Conservation (phyloP, 1,140 invertebrate species). For the Cephus cinctus region DNA sequence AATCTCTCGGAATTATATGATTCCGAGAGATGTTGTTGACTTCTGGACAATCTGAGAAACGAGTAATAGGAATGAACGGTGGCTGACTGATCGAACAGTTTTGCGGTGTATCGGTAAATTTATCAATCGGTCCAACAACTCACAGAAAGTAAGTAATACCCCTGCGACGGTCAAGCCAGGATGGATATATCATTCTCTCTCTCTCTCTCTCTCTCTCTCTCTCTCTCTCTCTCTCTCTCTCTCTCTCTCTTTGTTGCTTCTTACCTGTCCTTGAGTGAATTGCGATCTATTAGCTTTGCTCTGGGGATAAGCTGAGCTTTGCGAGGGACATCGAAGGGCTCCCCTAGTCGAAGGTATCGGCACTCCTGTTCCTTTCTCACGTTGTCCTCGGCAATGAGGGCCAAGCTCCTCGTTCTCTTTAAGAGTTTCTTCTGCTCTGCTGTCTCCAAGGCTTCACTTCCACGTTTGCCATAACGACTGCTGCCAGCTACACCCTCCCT, state of each 20-base stretch:
- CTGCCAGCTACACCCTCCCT: slow-evolving; percentile 22
- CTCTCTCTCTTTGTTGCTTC: no score
- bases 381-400: slow-evolving; percentile 74
- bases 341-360: slow-evolving; percentile 35
- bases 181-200: no score
- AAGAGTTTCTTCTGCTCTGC: slow-evolving; percentile 60
- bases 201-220: no score
- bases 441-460: slow-evolving; percentile 34
- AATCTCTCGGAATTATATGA: slow-evolving; percentile 47
- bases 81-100: not conserved
- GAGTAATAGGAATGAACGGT: not conserved
- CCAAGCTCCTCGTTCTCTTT: slow-evolving; percentile 70
- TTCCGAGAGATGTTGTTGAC: slow-evolving; percentile 50
- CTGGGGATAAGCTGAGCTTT: slow-evolving; percentile 74
- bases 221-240: no score
- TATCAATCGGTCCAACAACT: no score
- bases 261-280: slow-evolving; percentile 69
- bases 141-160: no score
- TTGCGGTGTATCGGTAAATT: not conserved
- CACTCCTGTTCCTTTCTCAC: slow-evolving; percentile 52
- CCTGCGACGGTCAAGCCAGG: no score
- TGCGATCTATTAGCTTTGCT: slow-evolving; percentile 72
- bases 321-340: slow-evolving; percentile 59
- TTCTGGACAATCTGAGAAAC: slow-evolving; percentile 46
- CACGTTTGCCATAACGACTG: slow-evolving; percentile 37